Conservation (phyloP, 1,140 invertebrate genomes). For the Lepidurus packardi region DNA sequence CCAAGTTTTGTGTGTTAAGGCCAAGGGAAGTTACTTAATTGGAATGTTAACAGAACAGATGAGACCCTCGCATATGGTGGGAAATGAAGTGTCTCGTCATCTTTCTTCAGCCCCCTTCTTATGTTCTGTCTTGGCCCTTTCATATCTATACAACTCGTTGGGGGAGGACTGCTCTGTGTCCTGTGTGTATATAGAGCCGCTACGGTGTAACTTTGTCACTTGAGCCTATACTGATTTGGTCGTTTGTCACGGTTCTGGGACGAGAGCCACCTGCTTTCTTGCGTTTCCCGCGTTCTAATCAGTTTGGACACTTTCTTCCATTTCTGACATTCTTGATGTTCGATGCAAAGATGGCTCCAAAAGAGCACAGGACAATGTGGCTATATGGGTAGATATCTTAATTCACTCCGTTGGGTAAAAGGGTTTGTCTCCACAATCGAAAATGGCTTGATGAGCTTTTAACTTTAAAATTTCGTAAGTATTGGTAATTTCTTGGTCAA, state of each 20-base stretch:
- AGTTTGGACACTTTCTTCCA: neutral
- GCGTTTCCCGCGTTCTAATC: neutral
- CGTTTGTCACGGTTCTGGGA: neutral
- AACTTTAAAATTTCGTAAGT: neutral
- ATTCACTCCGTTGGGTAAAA: neutral
- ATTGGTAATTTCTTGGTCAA: neutral
- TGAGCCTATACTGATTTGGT: conserved; percentile 17
- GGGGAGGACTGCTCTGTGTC: neutral
- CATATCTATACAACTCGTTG: neutral
- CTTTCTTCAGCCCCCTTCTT: conserved; percentile 3
- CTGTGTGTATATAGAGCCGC: neutral
- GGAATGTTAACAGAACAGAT: conserved; percentile 19
- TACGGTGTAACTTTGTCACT: neutral
- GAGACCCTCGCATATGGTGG: conserved; percentile 13
- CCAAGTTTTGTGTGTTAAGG: neutral
- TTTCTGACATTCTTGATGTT: neutral
- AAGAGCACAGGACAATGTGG: neutral
- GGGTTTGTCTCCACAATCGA: neutral
- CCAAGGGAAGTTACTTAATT: conserved; percentile 19
- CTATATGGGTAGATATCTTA: no score
- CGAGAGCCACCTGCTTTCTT: conserved; percentile 1
- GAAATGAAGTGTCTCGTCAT: conserved; percentile 13
- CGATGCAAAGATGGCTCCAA: neutral
- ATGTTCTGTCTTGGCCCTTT: neutral
- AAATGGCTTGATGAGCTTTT: neutral